phyloP scores from a whole-genome alignment of 2,113 vertebrate species.

The Narcine bancroftii region DNA sequence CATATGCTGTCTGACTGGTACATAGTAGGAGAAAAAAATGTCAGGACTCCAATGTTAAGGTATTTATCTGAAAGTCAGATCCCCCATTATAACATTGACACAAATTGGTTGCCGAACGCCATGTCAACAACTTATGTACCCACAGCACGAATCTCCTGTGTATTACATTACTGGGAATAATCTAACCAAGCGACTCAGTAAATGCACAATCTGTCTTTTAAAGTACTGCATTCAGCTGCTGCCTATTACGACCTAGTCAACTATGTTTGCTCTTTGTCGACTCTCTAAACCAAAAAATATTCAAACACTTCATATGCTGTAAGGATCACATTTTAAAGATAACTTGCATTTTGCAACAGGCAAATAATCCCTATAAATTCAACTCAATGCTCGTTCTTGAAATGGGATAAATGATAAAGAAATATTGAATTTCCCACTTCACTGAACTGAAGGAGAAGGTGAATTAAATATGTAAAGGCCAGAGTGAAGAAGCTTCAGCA shows the following conservation, averaged over 20 bases:
- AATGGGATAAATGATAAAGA: constrained; percentile 37
- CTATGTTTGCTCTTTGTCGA: constrained; percentile 35
- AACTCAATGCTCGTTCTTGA: constrained; percentile 23
- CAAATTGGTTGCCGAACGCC: neutral
- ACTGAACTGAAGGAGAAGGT: constrained; percentile 29
- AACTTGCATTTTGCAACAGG: constrained; percentile 36
- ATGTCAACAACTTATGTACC: constrained; percentile 20
- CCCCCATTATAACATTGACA: neutral
- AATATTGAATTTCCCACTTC: constrained; percentile 37
- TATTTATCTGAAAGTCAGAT: neutral
- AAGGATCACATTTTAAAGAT: constrained; percentile 36
- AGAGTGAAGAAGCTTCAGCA: neutral
- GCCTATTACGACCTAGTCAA: constrained; percentile 36
- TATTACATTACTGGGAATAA: constrained; percentile 37
- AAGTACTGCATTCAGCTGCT: constrained; percentile 35
- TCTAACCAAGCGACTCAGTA: constrained; percentile 31
- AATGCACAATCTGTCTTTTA: constrained; percentile 37
- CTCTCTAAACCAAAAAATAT: constrained; percentile 36
- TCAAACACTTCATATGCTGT: constrained; percentile 37
- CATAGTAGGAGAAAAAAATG: neutral
- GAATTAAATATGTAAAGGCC: constrained; percentile 36
- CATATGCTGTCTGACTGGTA: no score
- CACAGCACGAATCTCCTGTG: constrained; percentile 15
- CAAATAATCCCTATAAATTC: constrained; percentile 37
- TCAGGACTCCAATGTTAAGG: neutral